These are phyloP conservation scores for Pachycephus smyrnensis DNA, from an alignment of 2,888 invertebrate genomes.

Conservation along the genomic window DNA sequence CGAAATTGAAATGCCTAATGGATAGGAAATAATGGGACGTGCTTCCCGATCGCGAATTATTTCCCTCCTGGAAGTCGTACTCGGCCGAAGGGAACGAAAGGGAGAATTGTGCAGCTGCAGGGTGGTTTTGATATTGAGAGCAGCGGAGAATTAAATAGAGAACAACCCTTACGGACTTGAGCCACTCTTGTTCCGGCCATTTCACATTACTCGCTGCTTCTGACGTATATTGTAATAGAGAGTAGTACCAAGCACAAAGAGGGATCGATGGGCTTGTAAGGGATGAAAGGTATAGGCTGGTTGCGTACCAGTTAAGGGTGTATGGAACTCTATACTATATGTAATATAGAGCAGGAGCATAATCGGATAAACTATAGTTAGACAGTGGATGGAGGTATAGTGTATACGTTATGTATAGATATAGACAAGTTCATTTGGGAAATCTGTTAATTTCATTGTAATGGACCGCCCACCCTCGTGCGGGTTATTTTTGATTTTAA, in stretches of 20 bases:
- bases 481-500: constrained; percentile 37
- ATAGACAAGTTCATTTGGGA: constrained; percentile 24
- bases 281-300: constrained; percentile 12
- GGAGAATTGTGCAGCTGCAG: not conserved
- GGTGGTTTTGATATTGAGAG: not conserved
- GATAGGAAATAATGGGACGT: not conserved
- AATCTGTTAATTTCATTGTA: constrained; percentile 50
- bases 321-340: constrained; percentile 8
- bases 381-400: not conserved
- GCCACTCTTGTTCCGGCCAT: constrained; percentile 2
- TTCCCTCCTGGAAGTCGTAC: not conserved
- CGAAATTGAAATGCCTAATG: not conserved
- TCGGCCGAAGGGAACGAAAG: too few relatives aligned
- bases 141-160: not conserved
- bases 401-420: not conserved
- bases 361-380: not conserved
- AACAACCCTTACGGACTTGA: not conserved
- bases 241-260: constrained; percentile 25
- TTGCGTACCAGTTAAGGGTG: constrained; percentile 30
- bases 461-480: constrained; percentile 27
- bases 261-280: constrained; percentile 9
- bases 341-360: not conserved
- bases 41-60: not conserved
- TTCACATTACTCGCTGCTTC: constrained; percentile 20
- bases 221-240: constrained; percentile 31